Evolutionary conservation across 1,140 invertebrate species (phyloP), one percentile per base, ranked within the genome.

Genomic region (Rhopalosiphum maidis): DNA sequence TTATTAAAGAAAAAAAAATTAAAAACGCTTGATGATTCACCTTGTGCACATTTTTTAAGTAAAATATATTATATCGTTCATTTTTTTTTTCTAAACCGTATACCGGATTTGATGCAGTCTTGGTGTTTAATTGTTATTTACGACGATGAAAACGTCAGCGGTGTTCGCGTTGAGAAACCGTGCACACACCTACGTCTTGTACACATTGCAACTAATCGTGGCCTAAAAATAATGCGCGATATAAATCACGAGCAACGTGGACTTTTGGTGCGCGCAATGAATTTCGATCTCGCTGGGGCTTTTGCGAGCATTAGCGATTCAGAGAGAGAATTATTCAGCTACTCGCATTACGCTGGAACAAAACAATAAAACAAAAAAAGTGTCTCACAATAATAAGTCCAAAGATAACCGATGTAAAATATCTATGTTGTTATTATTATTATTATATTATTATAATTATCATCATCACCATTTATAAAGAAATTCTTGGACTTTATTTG

Each of bases 91-190:
- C 60, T 77, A 18, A 77, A 77, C 60, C 60, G n/a, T 77, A 77
- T n/a, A 77, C 60, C 15, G 30, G 60, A n/a, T 77, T 77, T 15
- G n/a, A 77, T 77, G 41, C 30, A 86, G 37, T 46, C 43, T 25
- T 46, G 60, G 23, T 88, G 25, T 88, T 51, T 88, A 88, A 88
- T 88, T 88, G 86, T 88, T 88, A 88, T 88, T 88, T 88, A 88
- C 86, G 86, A 88, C 46, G 86, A n/a, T 46, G 86, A 22, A 35
- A 51, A 51, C 86, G 86, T 86, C 86, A 35, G 86, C 43, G 86
- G 86, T 8, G 46, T 85, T 30, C 21, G 37, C 83, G 83, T 88
- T 46, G 85, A 46, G 85, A 85, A 85, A 85, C 83, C 23, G 85
- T 46, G 25, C 85, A 86, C 85, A 46, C 41, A 43, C 41, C 85